Evolutionary conservation across 1,140 invertebrate species (phyloP), one percentile per base, ranked within the genome.

Genomic region (Thereuonema tuberculata): DNA sequence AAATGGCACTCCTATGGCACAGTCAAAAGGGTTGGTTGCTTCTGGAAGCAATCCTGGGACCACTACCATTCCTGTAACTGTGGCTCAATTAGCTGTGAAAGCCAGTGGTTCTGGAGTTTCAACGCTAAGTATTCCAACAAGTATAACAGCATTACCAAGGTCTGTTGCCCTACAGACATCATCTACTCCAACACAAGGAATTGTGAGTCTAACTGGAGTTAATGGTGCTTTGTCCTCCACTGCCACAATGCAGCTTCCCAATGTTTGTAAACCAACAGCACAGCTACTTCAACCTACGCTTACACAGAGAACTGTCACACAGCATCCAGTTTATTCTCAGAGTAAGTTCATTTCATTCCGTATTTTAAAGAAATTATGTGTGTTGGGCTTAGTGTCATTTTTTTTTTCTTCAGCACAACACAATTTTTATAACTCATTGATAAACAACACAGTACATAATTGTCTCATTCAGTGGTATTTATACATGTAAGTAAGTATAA

Each of bases 1-100:
- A 21, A 3, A 3, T 17, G 3, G 9, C 14, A 29, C 53, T 9
- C 17, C 48, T 21, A 12, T 43, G 9, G 9, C 37, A 12, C 37
- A 43, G 37, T 9, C 37, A n/a, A 54, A 54, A 54, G 52, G 52
- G 17, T 3, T 54, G 12, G 12, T 54, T 20, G 14, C 52, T 12
- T 14, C 14, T 28, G 55, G 55, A 12, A 2, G 12, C 2, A 17
- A 15, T 5, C n/a, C n/a, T n/a, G n/a, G n/a, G n/a, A n/a, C n/a
- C n/a, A n/a, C n/a, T n/a, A 31, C 12, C 3, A 37, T 3, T 12
- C 55, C 52, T 12, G 24, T 54, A 24, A 29, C 55, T 9, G n/a
- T 58, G 20, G 46, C 43, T 5, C 57, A 47, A 25, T 43, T 57
- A 23, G 26, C 55, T 17, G 57, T 47, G 3, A 58, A 58, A 29